A percentile compares a stretch with the other conserved stretches of the same genome.
Conservation (phyloP, 2,888 invertebrate species). For the Myathropa florea region DNA sequence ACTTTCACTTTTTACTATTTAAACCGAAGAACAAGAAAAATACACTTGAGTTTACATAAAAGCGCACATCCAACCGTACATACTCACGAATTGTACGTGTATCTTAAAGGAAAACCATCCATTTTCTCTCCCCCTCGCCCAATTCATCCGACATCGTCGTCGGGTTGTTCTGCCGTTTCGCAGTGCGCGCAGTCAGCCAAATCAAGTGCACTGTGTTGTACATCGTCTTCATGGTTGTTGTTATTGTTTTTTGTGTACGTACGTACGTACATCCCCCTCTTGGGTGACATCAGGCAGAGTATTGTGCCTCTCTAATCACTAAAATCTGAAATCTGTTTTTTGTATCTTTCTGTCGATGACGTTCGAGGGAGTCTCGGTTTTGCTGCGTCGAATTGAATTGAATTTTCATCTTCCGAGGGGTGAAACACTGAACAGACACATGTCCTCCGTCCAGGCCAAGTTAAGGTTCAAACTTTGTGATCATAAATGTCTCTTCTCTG, state of each 20-base stretch:
- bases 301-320: slow-evolving; percentile 29
- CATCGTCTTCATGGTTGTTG: not conserved
- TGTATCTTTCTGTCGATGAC: not conserved
- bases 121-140: slow-evolving; percentile 10
- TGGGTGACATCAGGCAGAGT: not conserved
- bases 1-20: slow-evolving; percentile 62
- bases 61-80: not conserved
- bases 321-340: slow-evolving; percentile 18
- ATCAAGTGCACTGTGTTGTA: slow-evolving; percentile 45
- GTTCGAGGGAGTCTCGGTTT: not conserved
- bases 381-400: not conserved
- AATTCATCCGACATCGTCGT: not conserved
- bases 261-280: not conserved
- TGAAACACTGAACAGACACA: not conserved
- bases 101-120: not conserved
- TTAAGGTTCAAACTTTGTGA: slow-evolving; percentile 40
- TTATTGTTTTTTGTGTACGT: not conserved
- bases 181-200: slow-evolving; percentile 34
- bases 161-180: not conserved
- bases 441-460: slow-evolving; percentile 21
- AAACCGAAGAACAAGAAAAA: slow-evolving; percentile 47
- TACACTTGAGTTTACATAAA: slow-evolving; percentile 5
- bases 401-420: not conserved
- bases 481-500: slow-evolving; percentile 23
- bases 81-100: slow-evolving; percentile 14